Percentiles rank a stretch among this genome's conserved stretches.
Conservation (phyloP, 1,140 invertebrate genomes). For the Achroia grisella region DNA sequence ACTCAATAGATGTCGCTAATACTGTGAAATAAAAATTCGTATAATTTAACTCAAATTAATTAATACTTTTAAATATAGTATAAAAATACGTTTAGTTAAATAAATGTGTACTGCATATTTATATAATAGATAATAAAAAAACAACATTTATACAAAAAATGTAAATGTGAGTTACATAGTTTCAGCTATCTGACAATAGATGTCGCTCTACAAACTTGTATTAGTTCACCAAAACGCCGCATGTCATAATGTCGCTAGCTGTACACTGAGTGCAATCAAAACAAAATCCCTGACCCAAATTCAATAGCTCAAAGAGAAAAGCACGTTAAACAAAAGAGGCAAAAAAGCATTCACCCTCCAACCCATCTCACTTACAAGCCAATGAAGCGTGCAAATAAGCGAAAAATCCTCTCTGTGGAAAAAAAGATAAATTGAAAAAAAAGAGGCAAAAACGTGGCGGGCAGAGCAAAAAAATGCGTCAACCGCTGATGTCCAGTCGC, state of each 20-base stretch:
- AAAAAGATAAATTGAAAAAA: constrained; percentile 65
- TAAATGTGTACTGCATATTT: no score
- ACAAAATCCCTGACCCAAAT: constrained; percentile 46
- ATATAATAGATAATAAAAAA: no score
- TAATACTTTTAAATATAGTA: no score
- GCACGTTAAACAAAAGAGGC: constrained; percentile 46
- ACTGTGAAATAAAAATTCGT: no score
- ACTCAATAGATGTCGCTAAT: no score
- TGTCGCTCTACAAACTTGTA: constrained; percentile 14
- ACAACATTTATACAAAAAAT: neutral
- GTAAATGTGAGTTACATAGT: neutral
- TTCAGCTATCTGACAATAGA: constrained; percentile 21
- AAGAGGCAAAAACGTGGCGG: no score
- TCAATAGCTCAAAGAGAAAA: constrained; percentile 30
- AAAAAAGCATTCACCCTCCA: constrained; percentile 34
- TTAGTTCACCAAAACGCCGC: constrained; percentile 1
- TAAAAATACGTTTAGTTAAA: no score
- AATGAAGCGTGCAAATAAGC: constrained; percentile 71
- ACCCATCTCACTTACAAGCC: constrained; percentile 67
- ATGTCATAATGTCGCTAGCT: constrained; percentile 18
- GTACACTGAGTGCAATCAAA: constrained; percentile 14
- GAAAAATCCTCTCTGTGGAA: constrained; percentile 68
- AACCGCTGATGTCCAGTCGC: constrained; percentile 51
- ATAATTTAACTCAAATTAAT: no score
- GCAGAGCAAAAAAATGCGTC: constrained; percentile 40